Evolutionary conservation across 2,888 invertebrate genomes (phyloP).

Genomic region (Eledone cirrhosa): DNA sequence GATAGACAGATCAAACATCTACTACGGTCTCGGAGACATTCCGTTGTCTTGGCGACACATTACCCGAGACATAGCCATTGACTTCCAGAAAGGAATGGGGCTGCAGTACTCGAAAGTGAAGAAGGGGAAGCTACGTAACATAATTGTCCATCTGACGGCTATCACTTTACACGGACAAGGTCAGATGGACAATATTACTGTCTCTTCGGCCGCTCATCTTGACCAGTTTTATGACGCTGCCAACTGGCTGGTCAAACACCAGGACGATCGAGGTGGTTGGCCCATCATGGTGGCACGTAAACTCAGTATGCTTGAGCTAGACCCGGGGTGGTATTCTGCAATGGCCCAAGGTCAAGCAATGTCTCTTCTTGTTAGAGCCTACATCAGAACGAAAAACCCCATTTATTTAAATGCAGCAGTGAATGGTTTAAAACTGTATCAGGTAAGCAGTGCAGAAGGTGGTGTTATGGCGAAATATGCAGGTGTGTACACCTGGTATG

Average conservation of each 20-base stretch:
- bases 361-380: constrained; percentile 91
- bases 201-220: constrained; percentile 81
- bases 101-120: constrained; percentile 51
- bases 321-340: constrained; percentile 93
- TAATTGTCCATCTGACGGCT: constrained; percentile 47
- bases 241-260: constrained; percentile 88
- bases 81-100: constrained; percentile 86
- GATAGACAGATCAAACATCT: constrained; percentile 79
- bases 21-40: constrained; percentile 79
- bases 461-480: constrained; percentile 73
- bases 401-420: constrained; percentile 84
- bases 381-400: constrained; percentile 75
- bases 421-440: constrained; percentile 81
- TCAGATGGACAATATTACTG: constrained; percentile 60
- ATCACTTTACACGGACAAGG: constrained; percentile 62
- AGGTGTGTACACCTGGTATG: constrained; percentile 90
- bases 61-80: constrained; percentile 87
- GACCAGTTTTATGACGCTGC: constrained; percentile 92
- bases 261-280: constrained; percentile 92
- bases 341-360: constrained; percentile 98
- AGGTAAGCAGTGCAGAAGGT: constrained; percentile 58
- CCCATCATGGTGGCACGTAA: constrained; percentile 80
- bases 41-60: constrained; percentile 76
- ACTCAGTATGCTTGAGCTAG: constrained; percentile 68
- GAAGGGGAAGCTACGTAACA: constrained; percentile 42